Percentiles rank a stretch among this genome's conserved stretches.
Evolutionary conservation across 1,140 invertebrate species (phyloP).

Genomic region (Scaptomyza pallida): DNA sequence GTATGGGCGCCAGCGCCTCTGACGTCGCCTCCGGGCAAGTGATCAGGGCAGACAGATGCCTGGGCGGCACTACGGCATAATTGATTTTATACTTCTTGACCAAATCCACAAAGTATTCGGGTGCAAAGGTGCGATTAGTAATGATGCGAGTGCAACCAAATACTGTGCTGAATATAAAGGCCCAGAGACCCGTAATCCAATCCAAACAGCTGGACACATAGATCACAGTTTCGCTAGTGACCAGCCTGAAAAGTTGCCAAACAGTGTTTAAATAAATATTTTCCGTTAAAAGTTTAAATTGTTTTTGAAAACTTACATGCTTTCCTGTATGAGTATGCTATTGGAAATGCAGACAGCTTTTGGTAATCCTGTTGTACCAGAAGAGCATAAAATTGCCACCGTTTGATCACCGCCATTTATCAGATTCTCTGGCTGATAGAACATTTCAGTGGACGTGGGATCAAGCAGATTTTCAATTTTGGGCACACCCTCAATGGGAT

Average conservation of each 20-base stretch:
- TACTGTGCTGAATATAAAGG: slow-evolving; percentile 51
- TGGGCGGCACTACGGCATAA: slow-evolving; percentile 51
- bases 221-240: slow-evolving; percentile 58
- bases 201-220: slow-evolving; percentile 68
- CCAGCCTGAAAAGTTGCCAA: slow-evolving; percentile 26
- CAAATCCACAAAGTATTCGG: slow-evolving; percentile 60
- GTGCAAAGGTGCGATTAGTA: slow-evolving; percentile 51
- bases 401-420: slow-evolving; percentile 64
- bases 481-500: slow-evolving; percentile 54
- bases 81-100: slow-evolving; percentile 76
- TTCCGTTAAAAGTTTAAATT: too few species aligned
- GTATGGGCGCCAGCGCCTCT: slow-evolving; percentile 53
- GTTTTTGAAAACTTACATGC: slow-evolving; percentile 37
- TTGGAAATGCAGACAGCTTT: slow-evolving; percentile 92
- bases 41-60: slow-evolving; percentile 50
- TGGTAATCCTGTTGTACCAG: slow-evolving; percentile 91
- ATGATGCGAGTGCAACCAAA: slow-evolving; percentile 68
- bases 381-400: slow-evolving; percentile 85
- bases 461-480: slow-evolving; percentile 65
- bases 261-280: not conserved
- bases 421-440: slow-evolving; percentile 64
- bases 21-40: slow-evolving; percentile 46
- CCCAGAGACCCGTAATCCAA: slow-evolving; percentile 73
- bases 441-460: slow-evolving; percentile 56
- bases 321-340: slow-evolving; percentile 56